These are phyloP conservation scores for Mormyrops attenuatus DNA, from an alignment of 2,797 vertebrate genomes.

Conservation along the genomic window DNA sequence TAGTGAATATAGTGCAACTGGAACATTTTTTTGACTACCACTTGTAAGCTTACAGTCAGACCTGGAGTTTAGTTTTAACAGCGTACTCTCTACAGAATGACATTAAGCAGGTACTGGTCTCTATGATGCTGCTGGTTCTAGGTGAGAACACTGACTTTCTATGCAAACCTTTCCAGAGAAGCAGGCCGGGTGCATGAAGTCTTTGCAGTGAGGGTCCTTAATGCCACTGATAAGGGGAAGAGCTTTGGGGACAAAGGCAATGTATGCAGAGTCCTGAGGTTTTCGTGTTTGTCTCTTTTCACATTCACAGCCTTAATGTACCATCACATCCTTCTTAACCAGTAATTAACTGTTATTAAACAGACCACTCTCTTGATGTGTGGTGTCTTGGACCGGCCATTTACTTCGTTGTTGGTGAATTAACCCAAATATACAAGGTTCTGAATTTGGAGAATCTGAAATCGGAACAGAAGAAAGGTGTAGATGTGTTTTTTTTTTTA, in stretches of 20 bases:
- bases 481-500: not conserved
- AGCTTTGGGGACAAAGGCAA: not conserved
- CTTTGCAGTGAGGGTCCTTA: not conserved
- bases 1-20: not conserved
- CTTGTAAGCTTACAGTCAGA: not conserved
- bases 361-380: not conserved
- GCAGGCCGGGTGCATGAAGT: not conserved
- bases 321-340: conserved; percentile 27
- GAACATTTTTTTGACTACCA: not conserved
- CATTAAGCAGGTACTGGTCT: not conserved
- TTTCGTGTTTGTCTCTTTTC: conserved; percentile 9
- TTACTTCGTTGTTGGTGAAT: not conserved
- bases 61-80: not conserved
- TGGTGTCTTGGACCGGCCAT: not conserved
- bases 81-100: not conserved
- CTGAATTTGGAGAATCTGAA: not conserved
- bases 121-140: not conserved
- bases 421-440: conserved; percentile 3
- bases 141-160: not conserved
- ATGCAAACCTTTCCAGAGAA: conserved; percentile 7
- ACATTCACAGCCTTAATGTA: conserved; percentile 40
- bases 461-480: not conserved
- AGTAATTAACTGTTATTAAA: conserved; percentile 42
- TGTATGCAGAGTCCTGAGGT: not conserved
- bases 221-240: not conserved